These are phyloP conservation scores for Cephus spinipes DNA, from an alignment of 2,888 invertebrate species.

Conservation along the genomic window DNA sequence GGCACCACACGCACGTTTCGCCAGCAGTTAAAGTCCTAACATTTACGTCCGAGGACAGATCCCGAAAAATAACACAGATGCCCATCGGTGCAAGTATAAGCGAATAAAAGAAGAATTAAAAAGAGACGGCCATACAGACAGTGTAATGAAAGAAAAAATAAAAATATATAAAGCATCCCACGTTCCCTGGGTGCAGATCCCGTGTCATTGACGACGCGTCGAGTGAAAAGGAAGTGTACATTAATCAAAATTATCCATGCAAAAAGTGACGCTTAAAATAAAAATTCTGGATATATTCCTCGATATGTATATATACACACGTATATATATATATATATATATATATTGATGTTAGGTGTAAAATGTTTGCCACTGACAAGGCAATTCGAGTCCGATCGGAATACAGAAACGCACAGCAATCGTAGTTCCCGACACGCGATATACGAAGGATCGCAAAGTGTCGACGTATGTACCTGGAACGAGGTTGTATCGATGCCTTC, in stretches of 20 bases:
- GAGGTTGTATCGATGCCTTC: background rate
- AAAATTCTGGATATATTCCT: background rate
- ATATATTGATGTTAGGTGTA: background rate
- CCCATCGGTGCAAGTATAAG: background rate
- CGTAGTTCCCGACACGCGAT: background rate
- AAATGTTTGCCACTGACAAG: background rate
- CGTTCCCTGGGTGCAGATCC: conserved; percentile 21
- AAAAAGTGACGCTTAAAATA: background rate
- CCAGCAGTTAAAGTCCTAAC: background rate
- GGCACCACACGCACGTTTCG: background rate
- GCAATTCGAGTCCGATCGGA: background rate
- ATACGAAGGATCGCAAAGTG: background rate
- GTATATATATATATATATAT: too few species aligned
- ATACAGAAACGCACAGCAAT: background rate
- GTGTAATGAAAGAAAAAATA: background rate
- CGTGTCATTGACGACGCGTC: conserved; percentile 32
- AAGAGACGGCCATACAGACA: background rate
- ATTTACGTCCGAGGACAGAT: conserved; percentile 10
- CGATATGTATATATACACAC: too few species aligned
- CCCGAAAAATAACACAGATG: conserved; percentile 19
- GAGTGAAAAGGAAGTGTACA: conserved; percentile 28
- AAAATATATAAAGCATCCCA: background rate
- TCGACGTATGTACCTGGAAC: background rate
- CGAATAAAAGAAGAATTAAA: background rate
- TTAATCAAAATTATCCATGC: conserved; percentile 12